Evolutionary conservation across 2,888 invertebrate species (phyloP), one percentile per base, ranked within the genome.

Genomic region (Cantharis rustica): DNA sequence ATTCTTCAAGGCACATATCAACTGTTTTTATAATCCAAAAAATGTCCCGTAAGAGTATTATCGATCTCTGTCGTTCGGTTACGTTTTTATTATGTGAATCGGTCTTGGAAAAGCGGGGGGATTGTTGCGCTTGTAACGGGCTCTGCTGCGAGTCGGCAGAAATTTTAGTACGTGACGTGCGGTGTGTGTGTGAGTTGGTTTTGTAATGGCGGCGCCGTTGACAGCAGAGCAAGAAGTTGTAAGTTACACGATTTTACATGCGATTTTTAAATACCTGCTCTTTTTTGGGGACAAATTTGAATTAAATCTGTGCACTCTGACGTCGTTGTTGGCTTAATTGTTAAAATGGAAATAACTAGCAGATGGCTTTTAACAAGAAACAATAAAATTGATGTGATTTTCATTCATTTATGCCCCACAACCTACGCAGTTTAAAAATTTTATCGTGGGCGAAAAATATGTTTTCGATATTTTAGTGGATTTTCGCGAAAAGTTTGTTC

Each of bases 151-250:
- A 47, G n/a, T 47, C 47, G 7, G 47, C n/a, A 47, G 47, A 47
- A 47, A 47, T n/a, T n/a, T 47, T 75, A 75, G 76, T 76, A 75
- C 74, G 75, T 75, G 74, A 74, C 73, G 76, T 75, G 74, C 79
- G 75, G 80, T 79, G 78, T 77, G 80, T 79, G 76, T 72, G 63
- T 71, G 77, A 71, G 75, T 75, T 47, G 76, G 72, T 72, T 85
- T 85, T 87, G 89, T 89, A 86, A 91, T 91, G 94, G 93, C 93
- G 91, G 92, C 93, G 90, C 91, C 91, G 86, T 90, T 94, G 90
- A 93, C 93, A 89, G 91, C 92, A 88, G 93, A 94, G 88, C 93
- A 94, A 88, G 93, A 94, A 89, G 91, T 92, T 91, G 94, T 94
- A 88, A 93, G 93, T 91, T n/a, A 47, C 47, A 47, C 47, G 47